Evolutionary conservation across 2,888 invertebrate species (phyloP).

Genomic region (Apotomis capreana): DNA sequence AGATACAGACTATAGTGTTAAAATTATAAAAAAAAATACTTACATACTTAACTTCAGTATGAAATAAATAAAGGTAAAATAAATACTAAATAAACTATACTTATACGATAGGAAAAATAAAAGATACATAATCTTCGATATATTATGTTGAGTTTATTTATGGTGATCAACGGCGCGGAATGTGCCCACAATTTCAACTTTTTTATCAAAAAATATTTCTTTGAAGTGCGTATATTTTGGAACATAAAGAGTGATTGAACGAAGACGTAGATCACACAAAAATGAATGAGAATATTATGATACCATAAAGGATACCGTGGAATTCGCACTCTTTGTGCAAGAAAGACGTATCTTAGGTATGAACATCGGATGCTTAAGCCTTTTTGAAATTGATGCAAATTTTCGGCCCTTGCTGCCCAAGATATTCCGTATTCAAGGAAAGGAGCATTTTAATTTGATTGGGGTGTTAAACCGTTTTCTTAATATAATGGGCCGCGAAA

Average conservation of each 20-base stretch:
- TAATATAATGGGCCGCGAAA: constrained; percentile 9
- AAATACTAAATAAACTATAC: too few species aligned
- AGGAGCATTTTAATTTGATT: constrained; percentile 14
- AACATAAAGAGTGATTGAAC: not conserved
- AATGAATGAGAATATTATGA: constrained; percentile 9
- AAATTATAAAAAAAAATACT: too few species aligned
- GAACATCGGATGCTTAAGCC: not conserved
- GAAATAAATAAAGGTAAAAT: too few species aligned
- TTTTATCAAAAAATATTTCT: too few species aligned
- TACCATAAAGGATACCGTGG: not conserved
- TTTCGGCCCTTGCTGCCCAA: not conserved
- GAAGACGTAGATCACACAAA: constrained; percentile 3
- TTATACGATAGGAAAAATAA: too few species aligned
- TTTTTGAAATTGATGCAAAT: not conserved
- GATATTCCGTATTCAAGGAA: constrained; percentile 6
- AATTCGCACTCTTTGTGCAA: not conserved
- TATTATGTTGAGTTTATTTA: too few species aligned
- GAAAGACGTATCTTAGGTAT: not conserved
- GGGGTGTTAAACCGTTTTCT: not conserved
- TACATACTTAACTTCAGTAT: too few species aligned
- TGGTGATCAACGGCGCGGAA: too few species aligned
- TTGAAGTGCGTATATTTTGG: not conserved
- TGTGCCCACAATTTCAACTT: too few species aligned
- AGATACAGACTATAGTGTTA: too few species aligned
- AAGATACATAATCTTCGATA: too few species aligned